Evolutionary conservation across 2,113 vertebrate species (phyloP).

Genomic region (Sinocyclocheilus anophthalmus): DNA sequence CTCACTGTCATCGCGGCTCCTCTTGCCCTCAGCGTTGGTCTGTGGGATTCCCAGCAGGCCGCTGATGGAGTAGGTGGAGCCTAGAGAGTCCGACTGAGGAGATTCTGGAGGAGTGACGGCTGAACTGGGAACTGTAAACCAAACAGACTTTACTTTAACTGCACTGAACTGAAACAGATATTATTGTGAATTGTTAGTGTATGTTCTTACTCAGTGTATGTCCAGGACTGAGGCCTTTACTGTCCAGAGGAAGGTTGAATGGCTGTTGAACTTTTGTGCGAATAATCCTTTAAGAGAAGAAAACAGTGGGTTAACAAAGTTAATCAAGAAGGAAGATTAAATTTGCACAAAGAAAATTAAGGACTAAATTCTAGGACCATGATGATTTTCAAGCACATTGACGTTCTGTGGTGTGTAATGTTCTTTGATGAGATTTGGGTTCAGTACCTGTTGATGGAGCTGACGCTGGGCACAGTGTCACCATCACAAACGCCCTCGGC

Average conservation of each 20-base stretch:
- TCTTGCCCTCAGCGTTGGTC: slow-evolving; percentile 79
- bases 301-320: not conserved
- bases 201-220: slow-evolving; percentile 84
- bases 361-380: not conserved
- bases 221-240: slow-evolving; percentile 85
- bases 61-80: slow-evolving; percentile 90
- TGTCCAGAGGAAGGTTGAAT: slow-evolving; percentile 87
- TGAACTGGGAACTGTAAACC: slow-evolving; percentile 84
- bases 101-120: slow-evolving; percentile 89
- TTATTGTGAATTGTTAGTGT: not conserved
- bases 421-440: not conserved
- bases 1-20: slow-evolving; percentile 89
- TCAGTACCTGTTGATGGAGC: slow-evolving; percentile 88
- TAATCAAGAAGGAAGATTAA: not conserved
- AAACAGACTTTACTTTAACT: not conserved
- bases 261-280: slow-evolving; percentile 91
- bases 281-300: slow-evolving; percentile 80
- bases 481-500: slow-evolving; percentile 86
- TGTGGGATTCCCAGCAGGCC: slow-evolving; percentile 86
- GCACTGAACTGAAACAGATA: not conserved
- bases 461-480: slow-evolving; percentile 90
- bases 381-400: not conserved
- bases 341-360: too few species aligned
- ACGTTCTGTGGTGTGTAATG: too few species aligned
- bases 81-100: slow-evolving; percentile 87